phyloP scores from a whole-genome alignment of 2,113 vertebrate species.

The Heterocephalus glaber region DNA sequence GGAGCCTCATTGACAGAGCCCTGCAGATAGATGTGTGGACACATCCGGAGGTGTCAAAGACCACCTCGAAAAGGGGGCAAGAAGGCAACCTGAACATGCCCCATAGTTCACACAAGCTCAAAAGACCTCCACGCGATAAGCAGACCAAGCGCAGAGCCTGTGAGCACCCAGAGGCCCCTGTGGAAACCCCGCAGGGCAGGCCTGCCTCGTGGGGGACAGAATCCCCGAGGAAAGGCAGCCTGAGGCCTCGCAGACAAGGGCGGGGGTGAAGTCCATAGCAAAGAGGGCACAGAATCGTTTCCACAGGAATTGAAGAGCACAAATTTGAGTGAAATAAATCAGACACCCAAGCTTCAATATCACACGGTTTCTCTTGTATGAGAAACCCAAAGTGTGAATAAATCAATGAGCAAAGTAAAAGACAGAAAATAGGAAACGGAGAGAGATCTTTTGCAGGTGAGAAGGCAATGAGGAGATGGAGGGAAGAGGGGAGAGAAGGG shows the following conservation, averaged over 20 bases:
- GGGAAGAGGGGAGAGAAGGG: neutral
- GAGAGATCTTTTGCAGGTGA: neutral
- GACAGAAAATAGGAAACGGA: neutral
- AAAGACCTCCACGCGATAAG: neutral
- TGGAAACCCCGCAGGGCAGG: neutral
- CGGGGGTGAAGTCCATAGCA: neutral
- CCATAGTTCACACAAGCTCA: neutral
- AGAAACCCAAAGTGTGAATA: neutral
- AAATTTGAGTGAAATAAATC: neutral
- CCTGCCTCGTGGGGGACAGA: neutral
- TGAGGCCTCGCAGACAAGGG: neutral
- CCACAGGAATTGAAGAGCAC: neutral
- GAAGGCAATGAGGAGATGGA: neutral
- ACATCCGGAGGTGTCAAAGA: neutral
- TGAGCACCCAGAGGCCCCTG: neutral
- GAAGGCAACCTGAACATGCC: neutral
- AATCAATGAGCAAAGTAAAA: neutral
- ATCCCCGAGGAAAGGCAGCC: neutral
- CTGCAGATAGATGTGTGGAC: too few species aligned
- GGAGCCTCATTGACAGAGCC: neutral
- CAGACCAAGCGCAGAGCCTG: neutral
- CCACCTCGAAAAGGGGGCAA: too few species aligned
- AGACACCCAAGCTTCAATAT: neutral
- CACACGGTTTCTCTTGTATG: neutral
- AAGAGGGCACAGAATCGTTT: neutral